phyloP scores from a whole-genome alignment of 1,140 invertebrate genomes.

The Panagrolaimus sp. region DNA sequence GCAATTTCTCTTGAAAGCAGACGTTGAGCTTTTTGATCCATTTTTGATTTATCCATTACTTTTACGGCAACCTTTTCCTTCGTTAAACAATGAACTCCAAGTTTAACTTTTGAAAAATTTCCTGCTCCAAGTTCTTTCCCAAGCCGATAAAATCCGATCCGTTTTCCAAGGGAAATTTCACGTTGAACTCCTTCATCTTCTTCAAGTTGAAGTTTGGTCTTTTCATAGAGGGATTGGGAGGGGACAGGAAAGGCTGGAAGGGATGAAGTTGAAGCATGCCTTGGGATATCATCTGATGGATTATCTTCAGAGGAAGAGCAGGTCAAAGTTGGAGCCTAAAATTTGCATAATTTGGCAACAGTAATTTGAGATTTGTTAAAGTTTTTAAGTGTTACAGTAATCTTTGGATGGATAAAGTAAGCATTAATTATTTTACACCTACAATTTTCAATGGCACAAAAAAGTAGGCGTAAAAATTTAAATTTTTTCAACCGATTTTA shows the following conservation, averaged over 20 bases:
- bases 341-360: too few species aligned
- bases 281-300: slow-evolving; percentile 30
- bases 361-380: too few species aligned
- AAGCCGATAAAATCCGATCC: slow-evolving; percentile 70
- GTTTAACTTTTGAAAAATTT: slow-evolving; percentile 82
- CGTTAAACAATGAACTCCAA: slow-evolving; percentile 75
- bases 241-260: slow-evolving; percentile 22
- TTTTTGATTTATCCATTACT: slow-evolving; percentile 75
- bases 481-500: too few species aligned
- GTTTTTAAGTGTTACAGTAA: too few species aligned
- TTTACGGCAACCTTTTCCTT: slow-evolving; percentile 81
- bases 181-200: slow-evolving; percentile 37
- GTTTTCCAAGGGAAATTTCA: slow-evolving; percentile 66
- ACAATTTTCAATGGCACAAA: too few species aligned
- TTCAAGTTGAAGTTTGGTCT: slow-evolving; percentile 32
- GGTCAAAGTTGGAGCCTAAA: slow-evolving; percentile 39
- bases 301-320: slow-evolving; percentile 45
- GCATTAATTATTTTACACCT: too few species aligned
- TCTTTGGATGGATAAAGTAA: too few species aligned
- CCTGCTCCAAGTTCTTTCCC: slow-evolving; percentile 73
- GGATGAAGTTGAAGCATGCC: slow-evolving; percentile 29
- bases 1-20: slow-evolving; percentile 74
- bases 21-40: slow-evolving; percentile 73
- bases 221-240: slow-evolving; percentile 32
- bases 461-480: too few species aligned